Evolutionary conservation across 2,797 vertebrate species (phyloP).

Genomic region (Rhinichthys osculus): DNA sequence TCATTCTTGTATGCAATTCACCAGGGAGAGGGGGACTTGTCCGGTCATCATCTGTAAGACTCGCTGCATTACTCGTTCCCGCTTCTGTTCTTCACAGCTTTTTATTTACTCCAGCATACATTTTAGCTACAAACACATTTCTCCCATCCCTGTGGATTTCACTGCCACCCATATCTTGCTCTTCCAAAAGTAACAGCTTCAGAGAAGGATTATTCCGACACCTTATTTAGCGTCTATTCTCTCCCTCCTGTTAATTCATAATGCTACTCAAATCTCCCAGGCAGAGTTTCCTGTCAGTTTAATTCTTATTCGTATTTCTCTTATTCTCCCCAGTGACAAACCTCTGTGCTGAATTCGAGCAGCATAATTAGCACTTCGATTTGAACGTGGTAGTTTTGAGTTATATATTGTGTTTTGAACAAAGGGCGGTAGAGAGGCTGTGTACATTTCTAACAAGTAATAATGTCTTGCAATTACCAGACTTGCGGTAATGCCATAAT

Average conservation of each 20-base stretch:
- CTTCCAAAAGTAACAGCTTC: conserved; percentile 44
- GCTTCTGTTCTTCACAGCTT: conserved; percentile 29
- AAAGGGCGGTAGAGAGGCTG: conserved; percentile 9
- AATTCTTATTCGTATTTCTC: conserved; percentile 29
- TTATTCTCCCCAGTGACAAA: conserved; percentile 38
- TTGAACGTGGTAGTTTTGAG: background rate
- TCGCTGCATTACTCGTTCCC: conserved; percentile 28
- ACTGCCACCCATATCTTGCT: conserved; percentile 45
- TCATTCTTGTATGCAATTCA: conserved; percentile 18
- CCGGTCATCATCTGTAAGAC: conserved; percentile 2
- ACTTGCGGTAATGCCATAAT: conserved; percentile 33
- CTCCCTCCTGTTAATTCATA: conserved; percentile 36
- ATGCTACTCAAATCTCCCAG: conserved; percentile 38
- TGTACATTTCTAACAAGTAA: conserved; percentile 29
- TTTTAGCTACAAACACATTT: conserved; percentile 48
- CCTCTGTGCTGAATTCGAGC: background rate
- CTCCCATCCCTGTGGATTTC: conserved; percentile 41
- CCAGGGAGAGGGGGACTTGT: background rate
- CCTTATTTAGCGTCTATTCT: conserved; percentile 49
- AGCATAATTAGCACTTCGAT: conserved; percentile 10
- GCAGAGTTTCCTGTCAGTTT: conserved; percentile 42
- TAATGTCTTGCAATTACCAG: conserved; percentile 44
- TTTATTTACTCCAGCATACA: conserved; percentile 47
- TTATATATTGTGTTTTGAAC: conserved; percentile 1
- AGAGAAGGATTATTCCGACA: conserved; percentile 54